A percentile compares a stretch with the other conserved stretches of the same genome.
These are phyloP conservation scores for Labeo calbasu DNA, from an alignment of 2,797 vertebrate species.

Conservation along the genomic window DNA sequence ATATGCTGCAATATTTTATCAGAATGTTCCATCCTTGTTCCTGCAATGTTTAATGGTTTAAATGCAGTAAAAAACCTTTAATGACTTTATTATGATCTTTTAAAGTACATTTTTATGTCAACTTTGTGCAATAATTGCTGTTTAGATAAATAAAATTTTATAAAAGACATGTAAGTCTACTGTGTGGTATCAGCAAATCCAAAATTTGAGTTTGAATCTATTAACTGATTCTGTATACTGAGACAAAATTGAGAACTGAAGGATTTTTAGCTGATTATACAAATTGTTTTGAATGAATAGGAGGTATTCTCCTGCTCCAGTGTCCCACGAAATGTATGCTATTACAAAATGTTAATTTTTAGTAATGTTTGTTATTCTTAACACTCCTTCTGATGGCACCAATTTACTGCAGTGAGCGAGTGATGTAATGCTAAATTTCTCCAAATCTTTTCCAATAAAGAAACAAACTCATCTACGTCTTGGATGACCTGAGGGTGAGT, in stretches of 20 bases:
- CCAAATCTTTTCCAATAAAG: not conserved
- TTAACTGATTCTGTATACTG: not conserved
- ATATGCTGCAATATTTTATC: conserved; percentile 15
- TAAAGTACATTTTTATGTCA: not conserved
- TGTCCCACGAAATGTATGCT: not conserved
- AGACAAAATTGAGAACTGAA: not conserved
- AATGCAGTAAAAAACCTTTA: not conserved
- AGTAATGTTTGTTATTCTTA: not conserved
- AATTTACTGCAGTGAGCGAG: not conserved
- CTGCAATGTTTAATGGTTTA: not conserved
- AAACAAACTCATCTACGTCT: not conserved
- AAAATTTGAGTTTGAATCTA: not conserved
- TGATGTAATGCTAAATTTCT: not conserved
- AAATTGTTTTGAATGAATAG: not conserved
- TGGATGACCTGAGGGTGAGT: not conserved
- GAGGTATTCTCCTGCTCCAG: not conserved
- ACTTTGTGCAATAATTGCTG: conserved; percentile 40
- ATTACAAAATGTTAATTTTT: not conserved
- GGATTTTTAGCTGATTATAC: not conserved
- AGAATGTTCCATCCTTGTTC: not conserved
- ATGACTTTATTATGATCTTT: conserved; percentile 17
- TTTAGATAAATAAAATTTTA: conserved; percentile 27
- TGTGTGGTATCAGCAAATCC: not conserved
- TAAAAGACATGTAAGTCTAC: not conserved
- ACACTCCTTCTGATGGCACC: not conserved